Evolutionary conservation across 2,888 invertebrate genomes (phyloP), one percentile per base, ranked within the genome.

Genomic region (Heliconius ethilla): DNA sequence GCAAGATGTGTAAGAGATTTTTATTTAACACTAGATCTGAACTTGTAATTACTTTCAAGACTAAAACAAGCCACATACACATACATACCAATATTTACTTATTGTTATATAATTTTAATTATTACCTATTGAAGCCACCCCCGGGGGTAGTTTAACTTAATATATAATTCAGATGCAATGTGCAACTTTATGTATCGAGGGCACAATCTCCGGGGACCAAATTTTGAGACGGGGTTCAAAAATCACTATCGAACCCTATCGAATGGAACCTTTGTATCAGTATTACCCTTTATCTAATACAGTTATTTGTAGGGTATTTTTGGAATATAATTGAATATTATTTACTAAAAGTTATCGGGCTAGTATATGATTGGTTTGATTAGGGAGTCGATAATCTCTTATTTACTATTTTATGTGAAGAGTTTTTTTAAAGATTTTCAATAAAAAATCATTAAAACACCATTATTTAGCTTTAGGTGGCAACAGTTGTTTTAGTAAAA

Each of bases 201-300:
- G 92, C 88, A 86, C 84, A 84, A 81, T 83, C 92, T 88, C 92
- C 80, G 83, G 92, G 91, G 92, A 91, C 88, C 80, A 85, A 85
- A 86, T 87, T 90, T 89, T 86, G 88, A 90, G 89, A 90, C 88
- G 87, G 85, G 89, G 87, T 86, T 89, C 92, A 92, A 91, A 91
- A 92, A 91, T 92, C 91, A 87, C 78, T 83, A 86, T 86, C 83
- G 85, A 85, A 84, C 85, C 85, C 85, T 85, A 85, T 85, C 83
- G 83, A 82, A 83, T 81, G 81, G 79, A 79, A 82, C 82, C 81
- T 82, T 82, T 82, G 81, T 83, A 70, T 78, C 82, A 80, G 79
- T 81, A 76, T 55, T 75, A 55, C 78, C 77, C 77, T 73, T 74
- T 74, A 25, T 9, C 40, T 13, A 25, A 10, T 18, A 18, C 18